Evolutionary conservation across 2,888 invertebrate species (phyloP).

Genomic region (Pterostichus niger): DNA sequence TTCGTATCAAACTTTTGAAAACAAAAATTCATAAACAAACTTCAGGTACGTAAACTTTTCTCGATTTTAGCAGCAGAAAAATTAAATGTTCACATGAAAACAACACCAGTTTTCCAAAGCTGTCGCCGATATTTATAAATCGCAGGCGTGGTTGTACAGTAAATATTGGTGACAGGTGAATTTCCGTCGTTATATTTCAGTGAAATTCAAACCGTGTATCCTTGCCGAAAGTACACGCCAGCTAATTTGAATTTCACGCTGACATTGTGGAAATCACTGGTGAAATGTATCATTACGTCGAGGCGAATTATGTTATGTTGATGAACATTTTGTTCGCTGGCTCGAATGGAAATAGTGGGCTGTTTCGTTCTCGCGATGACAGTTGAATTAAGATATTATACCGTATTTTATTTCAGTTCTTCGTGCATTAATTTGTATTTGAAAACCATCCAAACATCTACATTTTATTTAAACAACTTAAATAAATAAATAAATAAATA

Average conservation of each 20-base stretch:
- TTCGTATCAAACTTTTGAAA: constrained; percentile 17
- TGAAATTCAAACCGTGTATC: constrained; percentile 35
- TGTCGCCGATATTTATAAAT: constrained; percentile 28
- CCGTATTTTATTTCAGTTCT: neutral
- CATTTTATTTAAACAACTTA: too few species aligned
- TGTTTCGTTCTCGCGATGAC: neutral
- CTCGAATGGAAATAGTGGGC: neutral
- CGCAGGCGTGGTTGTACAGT: constrained; percentile 1
- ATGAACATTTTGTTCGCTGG: constrained; percentile 34
- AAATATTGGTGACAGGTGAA: constrained; percentile 32
- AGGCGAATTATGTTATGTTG: constrained; percentile 7
- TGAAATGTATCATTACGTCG: constrained; percentile 29
- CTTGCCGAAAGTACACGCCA: neutral
- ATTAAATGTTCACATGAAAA: constrained; percentile 27
- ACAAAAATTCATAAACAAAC: constrained; percentile 40
- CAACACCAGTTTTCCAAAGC: constrained; percentile 7
- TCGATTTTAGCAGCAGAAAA: constrained; percentile 20
- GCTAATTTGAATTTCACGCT: constrained; percentile 30
- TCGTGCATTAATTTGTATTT: too few species aligned
- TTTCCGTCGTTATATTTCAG: neutral
- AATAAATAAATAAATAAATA: too few species aligned
- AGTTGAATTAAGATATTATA: neutral
- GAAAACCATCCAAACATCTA: too few species aligned
- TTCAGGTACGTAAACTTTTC: constrained; percentile 14
- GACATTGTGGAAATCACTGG: constrained; percentile 29